Percentiles rank a stretch among this genome's conserved stretches.
These are phyloP conservation scores for Alces alces DNA, from an alignment of 2,113 vertebrate species.

Conservation along the genomic window DNA sequence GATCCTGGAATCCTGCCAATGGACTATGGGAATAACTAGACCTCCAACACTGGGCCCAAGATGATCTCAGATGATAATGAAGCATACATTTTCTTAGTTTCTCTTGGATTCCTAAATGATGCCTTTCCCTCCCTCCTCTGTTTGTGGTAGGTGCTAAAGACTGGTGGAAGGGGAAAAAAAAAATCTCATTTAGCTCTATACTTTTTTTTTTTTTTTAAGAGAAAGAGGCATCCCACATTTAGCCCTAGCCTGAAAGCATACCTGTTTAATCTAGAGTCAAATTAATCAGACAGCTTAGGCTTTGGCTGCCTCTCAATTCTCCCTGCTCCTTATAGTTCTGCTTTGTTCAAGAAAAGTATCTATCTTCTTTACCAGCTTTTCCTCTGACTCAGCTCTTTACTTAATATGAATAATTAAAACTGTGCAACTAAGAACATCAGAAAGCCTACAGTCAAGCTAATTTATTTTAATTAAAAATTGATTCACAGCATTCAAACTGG, in stretches of 20 bases:
- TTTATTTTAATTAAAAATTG: constrained; percentile 69
- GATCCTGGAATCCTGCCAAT: neutral
- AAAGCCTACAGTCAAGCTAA: constrained; percentile 51
- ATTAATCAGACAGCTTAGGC: neutral
- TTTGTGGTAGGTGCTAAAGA: neutral
- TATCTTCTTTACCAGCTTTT: constrained; percentile 34
- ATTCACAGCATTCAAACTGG: constrained; percentile 44
- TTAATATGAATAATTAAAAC: constrained; percentile 70
- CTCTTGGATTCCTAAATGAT: neutral
- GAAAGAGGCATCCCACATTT: neutral
- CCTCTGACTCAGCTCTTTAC: constrained; percentile 46
- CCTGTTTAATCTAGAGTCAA: neutral
- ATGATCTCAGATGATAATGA: neutral
- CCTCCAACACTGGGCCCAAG: neutral
- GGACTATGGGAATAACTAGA: neutral
- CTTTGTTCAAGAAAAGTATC: constrained; percentile 16
- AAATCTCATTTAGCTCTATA: neutral
- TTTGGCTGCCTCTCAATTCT: neutral
- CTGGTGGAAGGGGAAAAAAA: neutral
- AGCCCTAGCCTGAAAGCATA: neutral
- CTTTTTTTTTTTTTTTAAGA: neutral
- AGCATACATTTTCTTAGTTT: neutral
- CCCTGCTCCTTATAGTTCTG: neutral
- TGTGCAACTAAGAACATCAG: constrained; percentile 43
- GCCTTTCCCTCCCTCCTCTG: neutral